Evolutionary conservation across 2,113 vertebrate species (phyloP).

Genomic region (Dromiciops gliroides): DNA sequence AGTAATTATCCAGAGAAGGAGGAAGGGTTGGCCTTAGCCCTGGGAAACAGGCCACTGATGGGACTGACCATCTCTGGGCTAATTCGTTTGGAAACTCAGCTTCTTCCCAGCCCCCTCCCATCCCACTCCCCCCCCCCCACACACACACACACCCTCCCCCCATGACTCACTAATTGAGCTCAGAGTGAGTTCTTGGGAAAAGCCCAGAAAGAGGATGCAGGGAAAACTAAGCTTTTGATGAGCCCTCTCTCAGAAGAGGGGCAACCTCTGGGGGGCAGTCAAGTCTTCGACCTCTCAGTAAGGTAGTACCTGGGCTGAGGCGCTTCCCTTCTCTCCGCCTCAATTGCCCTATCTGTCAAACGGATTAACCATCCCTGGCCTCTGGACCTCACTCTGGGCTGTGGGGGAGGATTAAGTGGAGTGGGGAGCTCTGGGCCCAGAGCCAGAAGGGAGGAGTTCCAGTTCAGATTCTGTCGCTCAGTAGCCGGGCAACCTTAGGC

Average conservation of each 20-base stretch:
- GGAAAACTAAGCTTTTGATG: background rate
- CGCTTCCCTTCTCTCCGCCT: background rate
- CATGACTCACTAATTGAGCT: background rate
- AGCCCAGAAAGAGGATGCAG: background rate
- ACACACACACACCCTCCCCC: no score
- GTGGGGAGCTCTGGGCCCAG: background rate
- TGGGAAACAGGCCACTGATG: background rate
- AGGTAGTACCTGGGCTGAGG: background rate
- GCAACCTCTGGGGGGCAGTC: background rate
- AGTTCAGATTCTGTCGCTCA: background rate
- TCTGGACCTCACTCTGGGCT: background rate
- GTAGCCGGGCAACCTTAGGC: no score
- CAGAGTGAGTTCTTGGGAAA: background rate
- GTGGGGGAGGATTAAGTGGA: background rate
- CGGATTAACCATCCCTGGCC: background rate
- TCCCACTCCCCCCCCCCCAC: background rate
- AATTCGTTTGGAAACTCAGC: background rate
- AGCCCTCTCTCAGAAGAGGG: background rate
- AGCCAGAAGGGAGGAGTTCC: background rate
- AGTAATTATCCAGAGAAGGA: background rate
- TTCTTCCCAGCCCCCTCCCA: background rate
- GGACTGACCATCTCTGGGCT: background rate
- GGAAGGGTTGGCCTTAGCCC: background rate
- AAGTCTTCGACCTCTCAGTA: no score
- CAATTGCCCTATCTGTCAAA: background rate